Base-by-base conservation (phyloP, 2,113 vertebrate species). In the Mirza zaza region DNA sequence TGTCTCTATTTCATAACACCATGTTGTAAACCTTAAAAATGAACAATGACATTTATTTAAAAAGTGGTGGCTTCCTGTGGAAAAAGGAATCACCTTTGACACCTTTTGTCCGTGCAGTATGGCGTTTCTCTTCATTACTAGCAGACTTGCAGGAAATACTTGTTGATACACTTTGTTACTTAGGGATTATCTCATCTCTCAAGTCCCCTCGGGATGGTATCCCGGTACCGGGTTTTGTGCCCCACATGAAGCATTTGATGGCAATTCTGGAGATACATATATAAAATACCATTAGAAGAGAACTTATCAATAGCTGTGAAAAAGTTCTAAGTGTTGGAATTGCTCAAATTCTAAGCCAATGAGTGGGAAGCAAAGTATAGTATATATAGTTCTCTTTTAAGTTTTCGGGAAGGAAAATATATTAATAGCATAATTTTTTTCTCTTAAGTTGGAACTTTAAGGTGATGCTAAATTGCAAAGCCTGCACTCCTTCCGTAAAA, bases 201-300 rank as follows among this genome's bases (percentile, higher is more conserved):
- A 2, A 6, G 0, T 32, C 48, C 29, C 20, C 3, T 42, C 61
- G 17, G 21, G 17, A 57, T 21, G n/a, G 36, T 1, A 2, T 11
- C 65, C 9, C 4, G 9, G 8, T 5, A 5, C 29, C 9, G 10
- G 27, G 17, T 20, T 48, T 45, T 84, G 45, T 61, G 11, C 18
- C 42, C 13, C 3, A 59, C 18, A 39, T 32, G 65, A 42, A 87
- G 29, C 34, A 23, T 67, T 83, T 71, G 17, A 0, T 42, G 27
- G 21, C 13, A n/a, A 29, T 27, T 59, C 55, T 57, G 55, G 55
- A 57, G 55, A 57, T 21, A 63, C 59, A 63, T 12, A 61, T 61
- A 27, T 61, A 63, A 29, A 34, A 65, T 25, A 14, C 29, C 1
- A 5, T 18, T 36, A 29, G 50, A 68, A 32, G 34, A 27, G 61